phyloP scores from a whole-genome alignment of 2,888 invertebrate species.

The Diarsia mendica region DNA sequence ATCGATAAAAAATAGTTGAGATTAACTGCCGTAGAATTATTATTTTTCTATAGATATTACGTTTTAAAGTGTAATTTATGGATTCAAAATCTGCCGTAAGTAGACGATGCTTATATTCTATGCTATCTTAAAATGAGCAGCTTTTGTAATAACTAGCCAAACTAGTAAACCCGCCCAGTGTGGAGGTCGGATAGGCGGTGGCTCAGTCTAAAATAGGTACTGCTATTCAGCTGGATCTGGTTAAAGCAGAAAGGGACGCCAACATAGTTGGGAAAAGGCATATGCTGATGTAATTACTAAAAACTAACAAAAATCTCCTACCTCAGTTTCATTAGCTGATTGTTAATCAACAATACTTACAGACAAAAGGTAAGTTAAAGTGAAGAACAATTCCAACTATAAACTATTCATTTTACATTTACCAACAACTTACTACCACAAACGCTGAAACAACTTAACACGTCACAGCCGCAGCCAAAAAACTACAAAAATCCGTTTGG shows the following conservation, averaged over 20 bases:
- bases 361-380: not conserved
- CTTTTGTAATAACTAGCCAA: no score
- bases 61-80: no score
- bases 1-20: no score
- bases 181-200: no score
- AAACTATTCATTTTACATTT: not conserved
- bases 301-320: not conserved
- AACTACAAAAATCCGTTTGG: conserved; percentile 37
- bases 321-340: not conserved
- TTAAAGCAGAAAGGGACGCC: no score
- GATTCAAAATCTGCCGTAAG: not conserved
- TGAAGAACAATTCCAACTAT: not conserved
- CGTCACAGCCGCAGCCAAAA: not conserved
- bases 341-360: not conserved
- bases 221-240: no score
- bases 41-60: no score
- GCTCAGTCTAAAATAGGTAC: no score
- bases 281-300: not conserved
- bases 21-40: no score
- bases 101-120: no score
- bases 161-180: no score
- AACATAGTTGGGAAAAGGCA: no score
- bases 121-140: not conserved
- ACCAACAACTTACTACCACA: not conserved
- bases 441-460: conserved; percentile 3